Base-by-base conservation (phyloP, 1,140 invertebrate species). In the Halyomorpha halys region DNA sequence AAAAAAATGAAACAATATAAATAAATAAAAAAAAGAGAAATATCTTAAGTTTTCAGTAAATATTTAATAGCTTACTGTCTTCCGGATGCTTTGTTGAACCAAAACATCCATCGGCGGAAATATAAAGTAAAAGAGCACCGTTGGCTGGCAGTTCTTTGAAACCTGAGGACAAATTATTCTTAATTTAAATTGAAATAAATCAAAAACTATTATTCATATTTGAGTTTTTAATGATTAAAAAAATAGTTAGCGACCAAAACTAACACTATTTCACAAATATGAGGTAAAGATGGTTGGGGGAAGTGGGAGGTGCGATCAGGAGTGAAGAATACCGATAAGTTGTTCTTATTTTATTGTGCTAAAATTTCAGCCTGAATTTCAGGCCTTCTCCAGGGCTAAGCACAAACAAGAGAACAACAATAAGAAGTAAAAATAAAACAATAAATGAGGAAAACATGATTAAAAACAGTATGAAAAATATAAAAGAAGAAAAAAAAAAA, bases 61-160 rank as follows among this genome's bases (percentile, higher is more conserved):
- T 15, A 53, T 21, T 21, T 53, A 15, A 9, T 39, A 44, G 15
- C 59, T 86, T 79, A 93, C 90, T 86, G 77, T 94, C 89, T 81
- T 92, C 90, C 39, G 86, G 84, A 75, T 91, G 88, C 77, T 93
- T 94, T 61, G 86, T 81, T 68, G 86, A 86, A n/a, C 87, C 86
- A 74, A 91, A 90, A 72, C 88, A 89, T 21, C 92, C 93, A 74
- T 97, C 94, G 23, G 93, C 91, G 21, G 94, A 97, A 68, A 97
- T 83, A 75, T 97, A 98, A 45, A 98, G 78, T 25, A 98, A 77
- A 64, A 97, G 79, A 44, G 90, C 93, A 59, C 93, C 93, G 73
- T 91, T 93, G 3, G 86, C 82, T 23, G 92, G 91, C 65, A 98
- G 79, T 76, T 97, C 94, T 76, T 94, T 94, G 74, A 94, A 94